These are phyloP conservation scores for human (Homo sapiens) DNA, from an alignment of 2,113 vertebrate genomes.

Conservation along the genomic window DNA sequence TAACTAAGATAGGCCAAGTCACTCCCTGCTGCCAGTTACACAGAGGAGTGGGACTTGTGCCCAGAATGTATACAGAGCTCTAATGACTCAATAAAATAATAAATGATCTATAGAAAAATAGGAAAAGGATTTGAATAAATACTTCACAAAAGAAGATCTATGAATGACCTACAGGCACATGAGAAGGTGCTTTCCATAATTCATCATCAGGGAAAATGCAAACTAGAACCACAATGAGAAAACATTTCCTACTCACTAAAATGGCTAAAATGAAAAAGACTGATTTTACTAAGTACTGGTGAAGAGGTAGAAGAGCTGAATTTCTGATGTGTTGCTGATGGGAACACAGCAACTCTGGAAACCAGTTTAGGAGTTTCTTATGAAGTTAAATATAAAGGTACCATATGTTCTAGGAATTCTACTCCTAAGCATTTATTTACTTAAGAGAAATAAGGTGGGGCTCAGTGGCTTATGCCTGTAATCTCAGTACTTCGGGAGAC, in stretches of 20 bases:
- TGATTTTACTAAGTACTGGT: no score
- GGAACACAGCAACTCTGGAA: neutral
- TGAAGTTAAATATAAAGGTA: neutral
- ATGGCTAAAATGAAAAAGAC: neutral
- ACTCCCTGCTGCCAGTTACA: neutral
- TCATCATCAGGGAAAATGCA: neutral
- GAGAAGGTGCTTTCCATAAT: neutral
- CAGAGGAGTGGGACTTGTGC: neutral
- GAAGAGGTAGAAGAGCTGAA: neutral
- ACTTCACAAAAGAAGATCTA: neutral
- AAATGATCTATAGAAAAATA: neutral
- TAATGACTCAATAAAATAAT: neutral
- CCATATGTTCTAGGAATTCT: neutral
- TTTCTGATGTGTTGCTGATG: neutral
- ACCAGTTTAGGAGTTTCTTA: neutral
- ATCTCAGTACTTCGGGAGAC: no score
- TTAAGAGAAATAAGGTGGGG: neutral
- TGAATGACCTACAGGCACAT: neutral
- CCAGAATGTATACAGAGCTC: neutral
- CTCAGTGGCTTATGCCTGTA: no score
- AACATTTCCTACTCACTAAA: neutral
- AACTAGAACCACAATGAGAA: neutral
- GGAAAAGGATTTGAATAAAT: neutral
- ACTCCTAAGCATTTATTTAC: neutral
- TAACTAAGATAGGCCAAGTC: neutral